A percentile compares a stretch with the other conserved stretches of the same genome.
phyloP scores from a whole-genome alignment of 2,888 invertebrate species.

The Osmoderma eremita region DNA sequence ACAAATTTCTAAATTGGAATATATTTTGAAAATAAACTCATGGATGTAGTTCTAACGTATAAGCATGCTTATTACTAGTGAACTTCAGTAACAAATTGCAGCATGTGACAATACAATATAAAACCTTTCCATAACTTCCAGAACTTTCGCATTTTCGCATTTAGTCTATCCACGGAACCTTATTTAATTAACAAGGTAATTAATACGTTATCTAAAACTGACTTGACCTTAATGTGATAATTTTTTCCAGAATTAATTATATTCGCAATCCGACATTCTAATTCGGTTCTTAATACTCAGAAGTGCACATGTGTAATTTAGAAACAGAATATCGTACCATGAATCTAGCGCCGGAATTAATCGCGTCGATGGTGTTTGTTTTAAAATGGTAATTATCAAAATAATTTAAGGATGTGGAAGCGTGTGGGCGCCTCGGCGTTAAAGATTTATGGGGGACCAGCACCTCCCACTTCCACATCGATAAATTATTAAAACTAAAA shows the following conservation, averaged over 20 bases:
- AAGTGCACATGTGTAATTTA: neutral
- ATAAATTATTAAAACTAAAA: constrained; percentile 31
- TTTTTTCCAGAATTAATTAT: constrained; percentile 15
- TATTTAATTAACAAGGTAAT: constrained; percentile 1
- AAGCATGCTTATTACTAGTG: no score
- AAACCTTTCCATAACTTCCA: no score
- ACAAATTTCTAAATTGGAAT: no score
- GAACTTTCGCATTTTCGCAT: no score
- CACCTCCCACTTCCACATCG: constrained; percentile 35
- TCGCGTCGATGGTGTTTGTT: constrained; percentile 31
- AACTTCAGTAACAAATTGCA: no score
- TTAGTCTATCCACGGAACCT: neutral
- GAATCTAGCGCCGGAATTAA: constrained; percentile 31
- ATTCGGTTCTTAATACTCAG: constrained; percentile 1
- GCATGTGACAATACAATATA: no score
- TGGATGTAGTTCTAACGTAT: no score
- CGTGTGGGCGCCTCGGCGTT: constrained; percentile 30
- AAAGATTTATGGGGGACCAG: constrained; percentile 34
- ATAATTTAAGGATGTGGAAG: constrained; percentile 35
- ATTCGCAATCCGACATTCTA: constrained; percentile 3
- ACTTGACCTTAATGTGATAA: constrained; percentile 6
- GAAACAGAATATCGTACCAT: constrained; percentile 13
- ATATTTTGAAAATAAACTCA: no score
- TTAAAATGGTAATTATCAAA: constrained; percentile 37
- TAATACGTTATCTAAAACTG: neutral